Evolutionary conservation across 2,113 vertebrate species (phyloP).

Genomic region (Lasiurus cinereus): DNA sequence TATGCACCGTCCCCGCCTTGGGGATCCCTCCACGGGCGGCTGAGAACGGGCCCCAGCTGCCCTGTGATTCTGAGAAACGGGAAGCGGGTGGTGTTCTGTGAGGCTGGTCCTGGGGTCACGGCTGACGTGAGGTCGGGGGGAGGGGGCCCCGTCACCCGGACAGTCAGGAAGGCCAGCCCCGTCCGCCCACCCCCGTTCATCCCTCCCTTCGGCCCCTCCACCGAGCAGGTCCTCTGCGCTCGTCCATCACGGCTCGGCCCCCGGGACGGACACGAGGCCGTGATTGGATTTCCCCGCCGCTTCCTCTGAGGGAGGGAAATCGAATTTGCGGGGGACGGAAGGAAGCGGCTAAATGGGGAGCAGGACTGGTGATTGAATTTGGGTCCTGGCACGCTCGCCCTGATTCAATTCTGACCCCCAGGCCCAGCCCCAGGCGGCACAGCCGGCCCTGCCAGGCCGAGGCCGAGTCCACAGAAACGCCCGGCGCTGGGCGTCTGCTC

Average conservation of each 20-base stretch:
- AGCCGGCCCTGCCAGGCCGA: background rate
- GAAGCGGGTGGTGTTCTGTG: rapidly evolving
- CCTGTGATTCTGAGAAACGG: background rate
- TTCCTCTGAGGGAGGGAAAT: conserved; percentile 66
- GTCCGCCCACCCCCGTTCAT: rapidly evolving
- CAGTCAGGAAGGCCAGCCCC: background rate
- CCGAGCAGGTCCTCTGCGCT: background rate
- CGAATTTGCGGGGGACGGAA: conserved; percentile 77
- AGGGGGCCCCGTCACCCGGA: background rate
- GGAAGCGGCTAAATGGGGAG: conserved; percentile 69
- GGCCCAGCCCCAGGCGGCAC: background rate
- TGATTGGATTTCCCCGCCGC: conserved; percentile 74
- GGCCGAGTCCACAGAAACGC: background rate
- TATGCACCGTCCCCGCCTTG: background rate
- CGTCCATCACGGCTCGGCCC: background rate
- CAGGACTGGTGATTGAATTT: conserved; percentile 60
- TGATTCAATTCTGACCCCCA: conserved; percentile 48
- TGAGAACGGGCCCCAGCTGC: rapidly evolving
- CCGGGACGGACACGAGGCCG: background rate
- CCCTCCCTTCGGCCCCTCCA: background rate
- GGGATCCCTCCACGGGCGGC: background rate
- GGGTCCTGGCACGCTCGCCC: background rate
- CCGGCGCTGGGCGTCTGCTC: background rate
- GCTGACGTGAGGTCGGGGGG: rapidly evolving
- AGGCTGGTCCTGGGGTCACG: background rate